A percentile compares a stretch with the other conserved stretches of the same genome.
phyloP scores from a whole-genome alignment of 2,113 vertebrate species.

The Pseudorectes ferrugineus region DNA sequence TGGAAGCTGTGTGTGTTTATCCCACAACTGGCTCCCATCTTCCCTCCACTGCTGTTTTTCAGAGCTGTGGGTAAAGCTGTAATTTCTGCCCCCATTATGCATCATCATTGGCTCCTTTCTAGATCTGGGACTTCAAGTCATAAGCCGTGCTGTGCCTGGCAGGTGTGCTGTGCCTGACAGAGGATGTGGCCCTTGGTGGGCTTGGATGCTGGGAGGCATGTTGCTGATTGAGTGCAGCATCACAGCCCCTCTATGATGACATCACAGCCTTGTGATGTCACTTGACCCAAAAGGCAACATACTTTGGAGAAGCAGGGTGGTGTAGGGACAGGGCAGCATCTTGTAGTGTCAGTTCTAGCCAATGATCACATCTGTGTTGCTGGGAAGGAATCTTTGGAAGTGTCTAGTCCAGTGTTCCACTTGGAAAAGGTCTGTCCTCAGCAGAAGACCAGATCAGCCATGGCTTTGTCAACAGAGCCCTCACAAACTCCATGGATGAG shows the following conservation, averaged over 20 bases:
- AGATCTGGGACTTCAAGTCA: neutral
- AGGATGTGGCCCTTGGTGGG: neutral
- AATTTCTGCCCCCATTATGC: neutral
- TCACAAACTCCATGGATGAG: neutral
- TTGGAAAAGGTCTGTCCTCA: neutral
- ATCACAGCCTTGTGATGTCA: neutral
- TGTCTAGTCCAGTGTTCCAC: neutral
- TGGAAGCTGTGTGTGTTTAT: neutral
- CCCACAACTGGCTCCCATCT: rapidly evolving
- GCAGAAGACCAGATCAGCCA: neutral
- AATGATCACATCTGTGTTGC: rapidly evolving
- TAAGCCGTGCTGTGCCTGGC: neutral
- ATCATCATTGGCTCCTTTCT: neutral
- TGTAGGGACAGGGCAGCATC: neutral
- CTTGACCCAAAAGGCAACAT: neutral
- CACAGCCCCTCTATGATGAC: neutral
- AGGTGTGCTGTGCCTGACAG: neutral
- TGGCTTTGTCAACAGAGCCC: neutral
- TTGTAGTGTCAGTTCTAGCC: neutral
- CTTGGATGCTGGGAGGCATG: neutral
- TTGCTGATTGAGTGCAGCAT: neutral
- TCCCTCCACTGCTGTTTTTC: neutral
- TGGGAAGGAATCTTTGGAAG: neutral
- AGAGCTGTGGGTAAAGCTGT: neutral
- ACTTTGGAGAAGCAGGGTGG: neutral